Conservation (phyloP, 2,888 invertebrate species). For the Oxytorus armatus region DNA sequence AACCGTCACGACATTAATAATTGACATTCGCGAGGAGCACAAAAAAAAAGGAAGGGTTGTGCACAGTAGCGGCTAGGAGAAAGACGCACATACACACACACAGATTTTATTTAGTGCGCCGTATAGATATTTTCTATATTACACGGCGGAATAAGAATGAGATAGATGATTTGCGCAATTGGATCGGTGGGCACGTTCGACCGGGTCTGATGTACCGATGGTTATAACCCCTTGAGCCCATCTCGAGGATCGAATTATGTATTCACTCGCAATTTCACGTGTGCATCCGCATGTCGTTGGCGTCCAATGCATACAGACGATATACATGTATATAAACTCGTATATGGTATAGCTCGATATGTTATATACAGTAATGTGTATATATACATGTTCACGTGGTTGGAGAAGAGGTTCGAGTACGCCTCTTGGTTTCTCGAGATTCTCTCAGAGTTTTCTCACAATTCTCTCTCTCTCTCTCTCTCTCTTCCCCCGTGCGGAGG, state of each 20-base stretch:
- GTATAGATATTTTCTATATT: slow-evolving; percentile 1
- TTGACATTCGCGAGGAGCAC: slow-evolving; percentile 59
- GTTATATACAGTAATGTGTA: slow-evolving; percentile 19
- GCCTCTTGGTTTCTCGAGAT: slow-evolving; percentile 59
- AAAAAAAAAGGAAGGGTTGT: slow-evolving; percentile 24
- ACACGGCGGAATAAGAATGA: slow-evolving; percentile 47
- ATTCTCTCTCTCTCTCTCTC: slow-evolving; percentile 37
- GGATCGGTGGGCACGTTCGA: slow-evolving; percentile 66
- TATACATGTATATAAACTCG: slow-evolving; percentile 26
- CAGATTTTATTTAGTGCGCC: slow-evolving; percentile 29
- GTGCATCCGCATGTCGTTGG: slow-evolving; percentile 64
- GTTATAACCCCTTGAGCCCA: slow-evolving; percentile 58
- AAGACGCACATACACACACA: slow-evolving; percentile 24
- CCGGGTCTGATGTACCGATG: slow-evolving; percentile 53
- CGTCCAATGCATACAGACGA: slow-evolving; percentile 55
- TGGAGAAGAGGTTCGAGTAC: slow-evolving; percentile 57
- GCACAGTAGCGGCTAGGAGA: slow-evolving; percentile 55
- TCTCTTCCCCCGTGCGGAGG: slow-evolving; percentile 43
- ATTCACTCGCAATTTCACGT: slow-evolving; percentile 69
- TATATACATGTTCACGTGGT: slow-evolving; percentile 14
- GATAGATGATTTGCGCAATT: slow-evolving; percentile 65
- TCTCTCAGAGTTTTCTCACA: slow-evolving; percentile 54
- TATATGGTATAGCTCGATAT: slow-evolving; percentile 26
- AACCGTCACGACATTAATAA: slow-evolving; percentile 67
- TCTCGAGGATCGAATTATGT: slow-evolving; percentile 67